Conservation (phyloP, 2,113 vertebrate species). For the Verasper variegatus region DNA sequence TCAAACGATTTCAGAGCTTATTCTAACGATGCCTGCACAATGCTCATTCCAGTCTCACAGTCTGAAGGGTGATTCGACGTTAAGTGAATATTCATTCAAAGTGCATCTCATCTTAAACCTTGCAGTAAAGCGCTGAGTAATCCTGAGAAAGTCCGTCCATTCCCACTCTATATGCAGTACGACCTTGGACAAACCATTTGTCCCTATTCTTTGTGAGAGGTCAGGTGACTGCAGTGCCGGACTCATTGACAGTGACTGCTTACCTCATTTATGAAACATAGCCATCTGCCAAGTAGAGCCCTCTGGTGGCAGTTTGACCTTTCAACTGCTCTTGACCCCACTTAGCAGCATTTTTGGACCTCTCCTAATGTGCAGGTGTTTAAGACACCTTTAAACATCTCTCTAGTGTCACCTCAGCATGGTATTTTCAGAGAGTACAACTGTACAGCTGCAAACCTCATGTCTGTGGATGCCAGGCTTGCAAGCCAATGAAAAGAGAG, state of each 20-base stretch:
- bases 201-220: conserved; percentile 26
- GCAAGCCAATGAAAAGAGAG: background rate
- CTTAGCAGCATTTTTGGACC: conserved; percentile 24
- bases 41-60: background rate
- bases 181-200: conserved; percentile 53
- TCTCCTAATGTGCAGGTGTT: background rate
- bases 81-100: conserved; percentile 4
- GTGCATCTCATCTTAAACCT: conserved; percentile 2
- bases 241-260: conserved; percentile 48
- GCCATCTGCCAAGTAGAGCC: conserved; percentile 33
- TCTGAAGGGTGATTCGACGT: background rate
- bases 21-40: conserved; percentile 7
- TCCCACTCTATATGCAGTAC: conserved; percentile 12
- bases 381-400: conserved; percentile 2
- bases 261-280: conserved; percentile 39
- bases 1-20: background rate
- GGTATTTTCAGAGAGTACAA: background rate
- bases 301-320: conserved; percentile 44
- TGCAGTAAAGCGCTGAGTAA: conserved; percentile 39
- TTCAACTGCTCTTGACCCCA: conserved; percentile 40
- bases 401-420: background rate
- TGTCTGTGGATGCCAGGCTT: background rate
- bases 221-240: conserved; percentile 41
- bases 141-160: background rate
- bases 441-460: background rate